Evolutionary conservation across 2,797 vertebrate species (phyloP).

Genomic region (Coregonus sp.): DNA sequence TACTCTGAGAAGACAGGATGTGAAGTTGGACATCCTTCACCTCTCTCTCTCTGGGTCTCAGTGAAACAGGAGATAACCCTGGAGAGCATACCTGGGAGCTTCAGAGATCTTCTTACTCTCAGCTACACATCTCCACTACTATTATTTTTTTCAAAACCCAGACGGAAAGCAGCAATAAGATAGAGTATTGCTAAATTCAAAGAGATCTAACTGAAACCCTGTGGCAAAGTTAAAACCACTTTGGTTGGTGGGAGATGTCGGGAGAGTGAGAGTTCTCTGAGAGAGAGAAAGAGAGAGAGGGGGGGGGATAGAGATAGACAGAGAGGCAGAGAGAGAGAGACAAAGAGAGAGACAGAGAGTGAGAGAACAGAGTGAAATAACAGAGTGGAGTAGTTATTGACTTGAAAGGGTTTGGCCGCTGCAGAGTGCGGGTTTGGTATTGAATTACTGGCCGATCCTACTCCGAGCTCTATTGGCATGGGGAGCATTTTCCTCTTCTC

Average conservation of each 20-base stretch:
- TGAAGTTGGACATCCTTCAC: background rate
- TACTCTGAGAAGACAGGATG: background rate
- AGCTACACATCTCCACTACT: background rate
- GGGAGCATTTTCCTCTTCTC: slow-evolving; percentile 27
- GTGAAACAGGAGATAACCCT: background rate
- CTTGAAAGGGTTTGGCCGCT: slow-evolving; percentile 47
- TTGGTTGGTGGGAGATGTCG: slow-evolving; percentile 21
- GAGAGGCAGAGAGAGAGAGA: background rate
- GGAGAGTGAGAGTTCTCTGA: slow-evolving; percentile 4
- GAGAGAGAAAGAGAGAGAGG: background rate
- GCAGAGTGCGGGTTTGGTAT: slow-evolving; percentile 51
- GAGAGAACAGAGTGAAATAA: slow-evolving; percentile 23
- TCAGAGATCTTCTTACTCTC: background rate
- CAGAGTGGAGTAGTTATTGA: slow-evolving; percentile 12
- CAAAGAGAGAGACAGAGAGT: slow-evolving; percentile 13
- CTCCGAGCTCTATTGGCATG: slow-evolving; percentile 43
- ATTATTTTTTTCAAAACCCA: background rate
- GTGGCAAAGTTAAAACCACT: slow-evolving; percentile 39
- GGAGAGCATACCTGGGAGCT: background rate
- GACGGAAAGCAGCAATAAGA: too few relatives aligned
- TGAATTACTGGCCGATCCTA: slow-evolving; percentile 55
- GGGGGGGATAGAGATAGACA: background rate
- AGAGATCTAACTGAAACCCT: slow-evolving; percentile 10
- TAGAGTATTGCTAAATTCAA: background rate
- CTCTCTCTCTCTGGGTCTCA: background rate